Evolutionary conservation across 2,888 invertebrate genomes (phyloP).

Genomic region (Thera obeliscata): DNA sequence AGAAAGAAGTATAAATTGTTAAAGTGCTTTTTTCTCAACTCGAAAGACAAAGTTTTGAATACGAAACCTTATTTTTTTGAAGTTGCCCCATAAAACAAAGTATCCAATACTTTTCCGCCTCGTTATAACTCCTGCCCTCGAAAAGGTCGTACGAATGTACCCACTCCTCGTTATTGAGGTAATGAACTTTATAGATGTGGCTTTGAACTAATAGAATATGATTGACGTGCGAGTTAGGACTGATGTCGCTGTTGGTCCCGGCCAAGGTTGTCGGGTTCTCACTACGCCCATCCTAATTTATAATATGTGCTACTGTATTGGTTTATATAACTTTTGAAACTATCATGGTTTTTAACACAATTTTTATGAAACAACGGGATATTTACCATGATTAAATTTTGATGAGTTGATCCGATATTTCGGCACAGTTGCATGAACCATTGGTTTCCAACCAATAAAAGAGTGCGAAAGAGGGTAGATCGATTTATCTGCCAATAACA

Average conservation of each 20-base stretch:
- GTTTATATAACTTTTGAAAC: too few species aligned
- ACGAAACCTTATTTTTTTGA: background rate
- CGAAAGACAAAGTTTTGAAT: background rate
- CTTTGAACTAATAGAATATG: constrained; percentile 79
- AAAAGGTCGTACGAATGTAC: constrained; percentile 53
- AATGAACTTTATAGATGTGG: constrained; percentile 78
- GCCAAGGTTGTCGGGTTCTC: constrained; percentile 66
- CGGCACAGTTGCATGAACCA: too few species aligned
- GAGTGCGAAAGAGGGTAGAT: too few species aligned
- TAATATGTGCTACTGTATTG: constrained; percentile 36
- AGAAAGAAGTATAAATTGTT: background rate
- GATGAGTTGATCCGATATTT: too few species aligned
- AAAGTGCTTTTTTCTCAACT: background rate
- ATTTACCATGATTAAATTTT: too few species aligned
- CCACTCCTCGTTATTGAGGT: constrained; percentile 60
- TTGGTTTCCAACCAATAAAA: too few species aligned
- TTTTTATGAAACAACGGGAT: too few species aligned
- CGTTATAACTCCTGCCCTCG: constrained; percentile 33
- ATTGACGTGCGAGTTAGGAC: constrained; percentile 69
- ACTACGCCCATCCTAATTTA: constrained; percentile 44
- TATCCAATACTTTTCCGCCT: constrained; percentile 6
- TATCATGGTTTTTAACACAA: too few species aligned
- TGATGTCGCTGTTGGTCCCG: constrained; percentile 57
- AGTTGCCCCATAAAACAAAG: background rate
- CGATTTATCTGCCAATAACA: too few species aligned